Evolutionary conservation across 2,113 vertebrate genomes (phyloP).

Genomic region (Petromus typicus): DNA sequence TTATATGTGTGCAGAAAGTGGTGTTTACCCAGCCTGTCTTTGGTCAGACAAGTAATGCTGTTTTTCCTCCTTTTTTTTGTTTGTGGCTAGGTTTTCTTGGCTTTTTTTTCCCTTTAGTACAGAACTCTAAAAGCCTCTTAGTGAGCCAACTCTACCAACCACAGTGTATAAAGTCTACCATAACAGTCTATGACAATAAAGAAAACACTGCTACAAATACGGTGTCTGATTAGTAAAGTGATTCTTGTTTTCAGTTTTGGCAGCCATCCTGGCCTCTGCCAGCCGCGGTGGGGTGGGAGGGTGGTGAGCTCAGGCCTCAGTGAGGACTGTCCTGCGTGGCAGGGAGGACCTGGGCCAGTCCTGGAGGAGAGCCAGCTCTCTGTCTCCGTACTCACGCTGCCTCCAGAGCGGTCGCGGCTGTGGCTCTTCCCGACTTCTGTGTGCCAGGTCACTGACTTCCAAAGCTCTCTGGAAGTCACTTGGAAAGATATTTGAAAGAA

Average conservation of each 20-base stretch:
- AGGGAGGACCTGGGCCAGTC: slow-evolving; percentile 1
- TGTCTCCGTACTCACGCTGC: slow-evolving; percentile 15
- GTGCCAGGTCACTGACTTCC: neutral
- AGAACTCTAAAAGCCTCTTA: slow-evolving; percentile 80
- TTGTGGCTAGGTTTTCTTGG: slow-evolving; percentile 76
- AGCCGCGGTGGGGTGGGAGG: neutral
- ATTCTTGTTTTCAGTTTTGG: slow-evolving; percentile 76
- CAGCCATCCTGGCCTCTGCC: slow-evolving; percentile 65
- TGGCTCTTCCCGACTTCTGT: neutral
- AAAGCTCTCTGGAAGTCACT: neutral
- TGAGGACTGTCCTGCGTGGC: neutral
- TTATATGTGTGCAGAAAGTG: slow-evolving; percentile 70
- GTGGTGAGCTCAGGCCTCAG: neutral
- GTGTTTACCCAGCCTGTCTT: slow-evolving; percentile 73
- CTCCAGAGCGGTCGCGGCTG: neutral
- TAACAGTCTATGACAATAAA: slow-evolving; percentile 83
- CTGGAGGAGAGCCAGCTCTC: neutral
- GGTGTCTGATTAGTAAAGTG: slow-evolving; percentile 73
- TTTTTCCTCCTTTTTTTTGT: slow-evolving; percentile 69
- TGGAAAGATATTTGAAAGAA: slow-evolving; percentile 12
- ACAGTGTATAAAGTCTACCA: slow-evolving; percentile 83
- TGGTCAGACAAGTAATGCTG: slow-evolving; percentile 80
- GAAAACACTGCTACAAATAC: slow-evolving; percentile 55
- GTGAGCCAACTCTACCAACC: slow-evolving; percentile 80
- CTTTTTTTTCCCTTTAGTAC: slow-evolving; percentile 58